Conservation (phyloP, 2,113 vertebrate genomes). For the Xenopus laevis region DNA sequence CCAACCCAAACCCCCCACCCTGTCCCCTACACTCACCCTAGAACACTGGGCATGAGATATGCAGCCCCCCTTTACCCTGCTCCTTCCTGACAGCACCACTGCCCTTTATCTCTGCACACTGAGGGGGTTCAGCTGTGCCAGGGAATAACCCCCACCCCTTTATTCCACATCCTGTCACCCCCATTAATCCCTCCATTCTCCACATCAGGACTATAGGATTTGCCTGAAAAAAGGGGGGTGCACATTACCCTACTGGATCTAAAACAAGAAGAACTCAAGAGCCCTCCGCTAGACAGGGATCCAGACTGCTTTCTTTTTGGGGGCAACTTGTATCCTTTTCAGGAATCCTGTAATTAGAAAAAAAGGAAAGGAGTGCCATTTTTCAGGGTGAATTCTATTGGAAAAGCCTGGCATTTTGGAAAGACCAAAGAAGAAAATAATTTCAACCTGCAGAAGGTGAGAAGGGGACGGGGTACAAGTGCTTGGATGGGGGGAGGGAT, state of each 20-base stretch:
- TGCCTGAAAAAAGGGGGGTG: slow-evolving; percentile 1
- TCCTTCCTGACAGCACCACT: slow-evolving; percentile 7
- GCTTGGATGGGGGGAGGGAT: not conserved
- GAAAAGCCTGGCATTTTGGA: not conserved
- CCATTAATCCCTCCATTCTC: slow-evolving; percentile 9
- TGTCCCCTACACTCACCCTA: slow-evolving; percentile 24
- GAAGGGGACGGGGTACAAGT: slow-evolving; percentile 8
- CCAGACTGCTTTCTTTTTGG: not conserved
- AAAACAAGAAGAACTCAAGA: slow-evolving; percentile 27
- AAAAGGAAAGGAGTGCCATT: not conserved
- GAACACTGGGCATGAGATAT: slow-evolving; percentile 16
- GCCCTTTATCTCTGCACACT: slow-evolving; percentile 27
- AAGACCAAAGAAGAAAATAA: slow-evolving; percentile 32
- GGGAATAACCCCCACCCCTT: slow-evolving; percentile 11
- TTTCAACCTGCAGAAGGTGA: slow-evolving; percentile 41
- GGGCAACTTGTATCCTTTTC: not conserved
- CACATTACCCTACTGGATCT: slow-evolving; percentile 11
- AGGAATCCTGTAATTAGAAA: slow-evolving; percentile 7
- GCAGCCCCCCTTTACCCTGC: slow-evolving; percentile 28
- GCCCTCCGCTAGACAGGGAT: slow-evolving; percentile 17
- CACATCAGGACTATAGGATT: slow-evolving; percentile 26
- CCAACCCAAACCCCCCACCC: slow-evolving; percentile 27
- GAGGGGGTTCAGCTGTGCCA: slow-evolving; percentile 10
- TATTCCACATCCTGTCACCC: not conserved
- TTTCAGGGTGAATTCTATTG: not conserved